Percentiles rank a stretch among this genome's conserved stretches.
Evolutionary conservation across 2,888 invertebrate genomes (phyloP).

Genomic region (Zygothrica quintamaculata): DNA sequence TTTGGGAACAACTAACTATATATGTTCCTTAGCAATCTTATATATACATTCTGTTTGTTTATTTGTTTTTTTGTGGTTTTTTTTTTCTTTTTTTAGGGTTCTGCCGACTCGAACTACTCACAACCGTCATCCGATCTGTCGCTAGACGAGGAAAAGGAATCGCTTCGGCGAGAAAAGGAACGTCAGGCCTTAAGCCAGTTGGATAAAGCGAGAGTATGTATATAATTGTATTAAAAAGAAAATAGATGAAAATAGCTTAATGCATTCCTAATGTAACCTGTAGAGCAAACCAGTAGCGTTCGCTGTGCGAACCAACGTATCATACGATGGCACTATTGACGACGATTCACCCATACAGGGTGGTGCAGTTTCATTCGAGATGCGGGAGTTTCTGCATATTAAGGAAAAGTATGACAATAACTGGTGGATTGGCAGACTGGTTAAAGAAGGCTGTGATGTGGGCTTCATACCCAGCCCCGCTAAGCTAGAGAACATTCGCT

Average conservation of each 20-base stretch:
- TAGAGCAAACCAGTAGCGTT: slow-evolving; percentile 99
- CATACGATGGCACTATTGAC: slow-evolving; percentile 98
- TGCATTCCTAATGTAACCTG: neutral
- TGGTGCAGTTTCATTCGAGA: slow-evolving; percentile 98
- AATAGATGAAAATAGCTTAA: too few relatives aligned
- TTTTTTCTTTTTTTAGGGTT: slow-evolving; percentile 93
- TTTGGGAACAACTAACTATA: slow-evolving; percentile 13
- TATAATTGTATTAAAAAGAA: too few relatives aligned
- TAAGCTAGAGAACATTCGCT: slow-evolving; percentile 97
- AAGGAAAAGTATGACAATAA: slow-evolving; percentile 99
- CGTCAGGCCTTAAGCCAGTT: slow-evolving; percentile 98
- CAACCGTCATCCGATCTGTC: slow-evolving; percentile 99
- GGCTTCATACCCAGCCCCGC: slow-evolving; percentile 99
- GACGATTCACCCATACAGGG: slow-evolving; percentile 99
- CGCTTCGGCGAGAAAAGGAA: slow-evolving; percentile 98
- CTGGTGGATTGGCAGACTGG: slow-evolving; percentile 99
- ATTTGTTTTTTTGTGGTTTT: too few relatives aligned
- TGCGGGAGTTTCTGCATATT: slow-evolving; percentile 99
- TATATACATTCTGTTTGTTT: slow-evolving; percentile 29
- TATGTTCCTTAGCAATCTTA: slow-evolving; percentile 2
- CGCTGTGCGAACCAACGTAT: slow-evolving; percentile 99
- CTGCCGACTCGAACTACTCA: slow-evolving; percentile 99
- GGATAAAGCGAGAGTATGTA: slow-evolving; percentile 98
- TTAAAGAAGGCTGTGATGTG: slow-evolving; percentile 99
- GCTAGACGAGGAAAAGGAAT: slow-evolving; percentile 99